phyloP scores from a whole-genome alignment of 2,888 invertebrate species.

The Lithophane semibrunnea region DNA sequence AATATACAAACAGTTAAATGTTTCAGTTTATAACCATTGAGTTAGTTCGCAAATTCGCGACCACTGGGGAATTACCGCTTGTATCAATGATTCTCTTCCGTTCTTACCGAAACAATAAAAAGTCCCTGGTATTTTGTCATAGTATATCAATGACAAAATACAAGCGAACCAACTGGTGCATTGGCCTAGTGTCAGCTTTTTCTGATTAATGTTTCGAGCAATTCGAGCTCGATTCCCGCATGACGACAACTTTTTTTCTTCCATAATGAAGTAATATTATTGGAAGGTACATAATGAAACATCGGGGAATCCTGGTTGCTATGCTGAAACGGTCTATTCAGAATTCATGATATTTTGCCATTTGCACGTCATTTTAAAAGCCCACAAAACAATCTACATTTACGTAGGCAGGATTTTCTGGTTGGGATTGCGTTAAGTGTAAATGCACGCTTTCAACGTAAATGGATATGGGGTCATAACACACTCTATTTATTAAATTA shows the following conservation, averaged over 20 bases:
- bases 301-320: background rate
- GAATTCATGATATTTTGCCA: background rate
- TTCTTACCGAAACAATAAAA: conserved; percentile 16
- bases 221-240: conserved; percentile 24
- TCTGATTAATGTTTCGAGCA: conserved; percentile 40
- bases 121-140: conserved; percentile 22
- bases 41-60: background rate
- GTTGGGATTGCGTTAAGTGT: conserved; percentile 26
- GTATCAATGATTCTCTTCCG: background rate
- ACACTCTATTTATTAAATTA: conserved; percentile 39
- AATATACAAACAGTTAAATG: background rate
- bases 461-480: conserved; percentile 48
- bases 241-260: conserved; percentile 1
- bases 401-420: conserved; percentile 28
- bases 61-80: conserved; percentile 7
- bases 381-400: conserved; percentile 22
- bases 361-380: conserved; percentile 12
- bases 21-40: background rate
- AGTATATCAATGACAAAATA: conserved; percentile 44
- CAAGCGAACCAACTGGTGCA: conserved; percentile 48
- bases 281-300: background rate
- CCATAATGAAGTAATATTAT: background rate
- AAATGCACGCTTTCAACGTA: conserved; percentile 35
- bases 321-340: too few relatives aligned
- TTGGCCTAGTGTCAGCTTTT: conserved; percentile 48